Evolutionary conservation across 2,113 vertebrate genomes (phyloP), one percentile per base, ranked within the genome.

Genomic region (Mesembrinibis cayennensis): DNA sequence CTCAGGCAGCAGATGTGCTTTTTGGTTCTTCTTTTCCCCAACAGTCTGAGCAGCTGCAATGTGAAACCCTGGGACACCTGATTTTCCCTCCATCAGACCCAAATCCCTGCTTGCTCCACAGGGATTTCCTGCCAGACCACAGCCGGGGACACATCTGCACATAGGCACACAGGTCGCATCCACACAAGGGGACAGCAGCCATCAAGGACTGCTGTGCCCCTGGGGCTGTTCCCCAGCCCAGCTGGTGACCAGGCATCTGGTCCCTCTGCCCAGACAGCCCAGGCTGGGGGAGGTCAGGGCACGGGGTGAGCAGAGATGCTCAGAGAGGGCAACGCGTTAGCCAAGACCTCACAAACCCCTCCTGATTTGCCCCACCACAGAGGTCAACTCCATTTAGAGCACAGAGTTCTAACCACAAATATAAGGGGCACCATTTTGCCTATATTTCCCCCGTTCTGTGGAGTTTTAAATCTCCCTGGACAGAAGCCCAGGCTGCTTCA

Each of bases 131-230:
- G n/a, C 52, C 63, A 85, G 82, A n/a, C 18, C 59, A 70, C 89
- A 90, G 45, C 61, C 82, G 66, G 50, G 11, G 30, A 61, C 74
- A 56, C 45, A 79, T 74, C 25, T 66, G 52, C 79, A 49, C 36
- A 79, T 56, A 70, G 22, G 32, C 21, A 72, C 9, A 7, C 36
- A 40, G 59, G 8, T 56, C 6, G 6, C 45, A 82, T 62, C 34
- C 50, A 61, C 0, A 0, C 3, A 9, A 89, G 50, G 22, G 13
- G 7, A 69, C 49, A 65, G 83, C n/a, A 70, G 29, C 9, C 0
- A 1, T 6, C 0, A 1, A 67, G 72, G n/a, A 30, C 23, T 1
- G 1, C 45, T 66, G 76, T 71, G 71, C 7, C 18, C 21, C 80
- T 32, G 55, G 61, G 25, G 27, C 34, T 71, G 52, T 49, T 15